Percentiles rank a stretch among this genome's conserved stretches.
These are phyloP conservation scores for Tenthredo scrophulariae DNA, from an alignment of 2,888 invertebrate genomes.

Conservation along the genomic window DNA sequence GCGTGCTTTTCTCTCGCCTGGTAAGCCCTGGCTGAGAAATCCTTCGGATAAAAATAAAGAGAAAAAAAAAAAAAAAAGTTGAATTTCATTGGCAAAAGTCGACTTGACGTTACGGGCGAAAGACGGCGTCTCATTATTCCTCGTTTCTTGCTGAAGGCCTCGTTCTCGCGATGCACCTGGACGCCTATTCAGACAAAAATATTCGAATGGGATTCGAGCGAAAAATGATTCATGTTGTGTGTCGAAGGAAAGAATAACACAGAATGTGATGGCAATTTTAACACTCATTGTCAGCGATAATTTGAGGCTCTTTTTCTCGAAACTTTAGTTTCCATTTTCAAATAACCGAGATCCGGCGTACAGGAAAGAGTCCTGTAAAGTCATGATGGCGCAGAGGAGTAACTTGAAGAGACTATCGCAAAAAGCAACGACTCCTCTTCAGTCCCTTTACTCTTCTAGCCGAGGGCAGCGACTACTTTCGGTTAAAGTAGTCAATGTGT, in stretches of 20 bases:
- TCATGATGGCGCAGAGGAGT: not conserved
- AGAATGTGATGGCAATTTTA: not conserved
- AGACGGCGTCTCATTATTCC: not conserved
- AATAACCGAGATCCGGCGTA: slow-evolving; percentile 26
- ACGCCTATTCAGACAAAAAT: not conserved
- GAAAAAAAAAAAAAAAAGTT: not conserved
- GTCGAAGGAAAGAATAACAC: not conserved
- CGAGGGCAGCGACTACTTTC: slow-evolving; percentile 32
- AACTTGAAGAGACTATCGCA: slow-evolving; percentile 44
- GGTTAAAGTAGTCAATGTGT: slow-evolving; percentile 55
- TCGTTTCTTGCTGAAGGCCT: not conserved
- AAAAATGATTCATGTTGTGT: not conserved
- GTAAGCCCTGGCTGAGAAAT: slow-evolving; percentile 29
- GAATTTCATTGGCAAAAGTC: slow-evolving; percentile 47
- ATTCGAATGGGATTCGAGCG: not conserved
- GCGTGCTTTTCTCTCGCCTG: slow-evolving; percentile 29
- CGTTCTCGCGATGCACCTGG: slow-evolving; percentile 6
- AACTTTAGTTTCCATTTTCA: not conserved
- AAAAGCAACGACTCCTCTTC: slow-evolving; percentile 33
- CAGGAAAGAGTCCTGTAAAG: slow-evolving; percentile 22
- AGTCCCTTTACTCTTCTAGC: slow-evolving; percentile 35
- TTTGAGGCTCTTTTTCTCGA: not conserved
- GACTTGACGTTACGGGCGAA: not conserved
- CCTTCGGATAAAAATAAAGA: not conserved
- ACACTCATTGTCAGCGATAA: not conserved